Conservation (phyloP, 2,113 vertebrate species). For the Epinephelus lanceolatus region DNA sequence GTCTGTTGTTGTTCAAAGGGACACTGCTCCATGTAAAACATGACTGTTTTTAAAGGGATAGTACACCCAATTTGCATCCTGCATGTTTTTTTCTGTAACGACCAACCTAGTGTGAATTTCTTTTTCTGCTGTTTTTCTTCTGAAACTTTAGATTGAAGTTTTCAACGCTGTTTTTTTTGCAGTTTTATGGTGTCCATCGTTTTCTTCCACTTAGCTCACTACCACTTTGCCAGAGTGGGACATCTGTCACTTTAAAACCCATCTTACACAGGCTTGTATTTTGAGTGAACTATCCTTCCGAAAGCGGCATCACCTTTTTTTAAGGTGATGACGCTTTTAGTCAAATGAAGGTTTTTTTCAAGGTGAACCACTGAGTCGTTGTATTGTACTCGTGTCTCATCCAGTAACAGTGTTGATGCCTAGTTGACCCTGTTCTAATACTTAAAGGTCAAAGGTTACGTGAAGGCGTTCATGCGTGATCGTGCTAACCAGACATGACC, state of each 20-base stretch:
- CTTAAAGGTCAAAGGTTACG: slow-evolving; percentile 50
- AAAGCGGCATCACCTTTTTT: not conserved
- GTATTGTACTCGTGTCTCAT: slow-evolving; percentile 47
- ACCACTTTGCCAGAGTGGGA: slow-evolving; percentile 29
- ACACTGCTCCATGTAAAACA: slow-evolving; percentile 43
- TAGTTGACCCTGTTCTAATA: slow-evolving; percentile 21
- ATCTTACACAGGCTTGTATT: slow-evolving; percentile 21
- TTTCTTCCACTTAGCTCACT: slow-evolving; percentile 5
- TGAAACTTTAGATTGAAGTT: not conserved
- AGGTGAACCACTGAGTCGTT: slow-evolving; percentile 32
- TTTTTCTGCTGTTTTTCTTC: slow-evolving; percentile 19
- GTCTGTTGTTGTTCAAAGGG: slow-evolving; percentile 55
- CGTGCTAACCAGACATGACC: slow-evolving; percentile 37
- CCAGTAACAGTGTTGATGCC: slow-evolving; percentile 36
- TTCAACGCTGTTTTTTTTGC: slow-evolving; percentile 21
- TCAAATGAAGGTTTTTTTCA: not conserved
- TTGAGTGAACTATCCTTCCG: slow-evolving; percentile 46
- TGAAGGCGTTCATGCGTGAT: slow-evolving; percentile 35
- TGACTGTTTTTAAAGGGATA: slow-evolving; percentile 61
- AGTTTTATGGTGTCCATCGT: not conserved
- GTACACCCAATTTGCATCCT: slow-evolving; percentile 59
- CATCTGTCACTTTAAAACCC: slow-evolving; percentile 12
- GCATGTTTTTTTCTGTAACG: slow-evolving; percentile 65
- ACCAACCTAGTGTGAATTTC: slow-evolving; percentile 60
- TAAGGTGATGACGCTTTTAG: not conserved